Conservation (phyloP, 1,140 invertebrate species). For the Metopolophium dirhodum region DNA sequence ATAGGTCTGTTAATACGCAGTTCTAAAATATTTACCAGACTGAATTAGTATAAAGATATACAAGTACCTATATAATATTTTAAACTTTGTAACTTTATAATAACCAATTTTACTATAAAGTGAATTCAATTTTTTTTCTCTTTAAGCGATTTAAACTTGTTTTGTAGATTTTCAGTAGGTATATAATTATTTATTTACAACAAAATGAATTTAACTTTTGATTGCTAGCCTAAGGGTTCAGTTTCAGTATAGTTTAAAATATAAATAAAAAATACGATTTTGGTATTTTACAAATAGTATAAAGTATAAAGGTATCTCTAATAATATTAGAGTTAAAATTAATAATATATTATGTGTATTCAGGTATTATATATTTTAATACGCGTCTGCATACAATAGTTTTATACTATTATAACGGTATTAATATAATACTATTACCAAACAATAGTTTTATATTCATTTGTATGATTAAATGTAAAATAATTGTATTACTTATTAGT, state of each 20-base stretch:
- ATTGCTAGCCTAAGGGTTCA: background rate
- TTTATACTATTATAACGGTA: background rate
- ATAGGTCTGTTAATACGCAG: background rate
- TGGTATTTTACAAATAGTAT: background rate
- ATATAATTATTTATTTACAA: background rate
- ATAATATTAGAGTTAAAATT: background rate
- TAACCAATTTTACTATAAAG: background rate
- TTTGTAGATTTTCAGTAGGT: background rate
- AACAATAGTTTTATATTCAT: background rate
- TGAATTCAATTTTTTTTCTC: background rate
- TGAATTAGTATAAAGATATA: background rate
- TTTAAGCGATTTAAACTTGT: background rate
- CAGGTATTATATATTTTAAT: background rate
- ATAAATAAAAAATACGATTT: background rate
- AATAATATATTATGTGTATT: background rate
- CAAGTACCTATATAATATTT: background rate
- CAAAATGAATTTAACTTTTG: background rate
- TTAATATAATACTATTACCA: too few relatives aligned
- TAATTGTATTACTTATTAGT: background rate
- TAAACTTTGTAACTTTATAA: background rate
- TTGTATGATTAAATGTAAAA: background rate
- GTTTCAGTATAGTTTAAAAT: background rate
- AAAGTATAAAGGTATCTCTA: background rate
- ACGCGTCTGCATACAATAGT: background rate
- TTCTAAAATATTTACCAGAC: background rate